Percentiles rank a stretch among this genome's conserved stretches.
phyloP scores from a whole-genome alignment of 2,888 invertebrate genomes.

The Cremastinae sp. region DNA sequence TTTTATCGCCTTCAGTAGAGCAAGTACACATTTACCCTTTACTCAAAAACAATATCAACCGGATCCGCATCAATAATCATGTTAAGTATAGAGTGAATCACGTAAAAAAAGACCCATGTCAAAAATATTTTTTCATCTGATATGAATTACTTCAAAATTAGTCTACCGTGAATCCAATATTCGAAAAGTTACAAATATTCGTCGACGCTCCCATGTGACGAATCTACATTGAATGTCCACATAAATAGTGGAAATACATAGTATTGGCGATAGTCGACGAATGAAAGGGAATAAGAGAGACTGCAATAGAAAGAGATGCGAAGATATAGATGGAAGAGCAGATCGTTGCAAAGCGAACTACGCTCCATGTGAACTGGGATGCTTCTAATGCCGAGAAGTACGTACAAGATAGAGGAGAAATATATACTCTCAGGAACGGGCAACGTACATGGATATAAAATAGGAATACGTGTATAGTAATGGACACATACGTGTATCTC shows the following conservation, averaged over 20 bases:
- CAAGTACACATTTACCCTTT: too few relatives aligned
- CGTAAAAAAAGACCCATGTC: too few relatives aligned
- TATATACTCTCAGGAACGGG: slow-evolving; percentile 69
- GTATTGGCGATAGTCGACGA: slow-evolving; percentile 46
- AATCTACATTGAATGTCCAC: background rate
- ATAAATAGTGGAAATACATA: slow-evolving; percentile 42
- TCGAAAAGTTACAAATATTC: background rate
- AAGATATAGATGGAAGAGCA: slow-evolving; percentile 41
- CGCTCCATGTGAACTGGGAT: slow-evolving; percentile 48
- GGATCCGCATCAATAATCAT: too few relatives aligned
- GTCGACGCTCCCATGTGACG: background rate
- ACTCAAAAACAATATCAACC: too few relatives aligned
- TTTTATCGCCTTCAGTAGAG: too few relatives aligned
- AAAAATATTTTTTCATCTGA: too few relatives aligned
- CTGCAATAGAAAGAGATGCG: slow-evolving; percentile 24
- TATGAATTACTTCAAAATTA: too few relatives aligned
- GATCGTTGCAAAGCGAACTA: slow-evolving; percentile 30
- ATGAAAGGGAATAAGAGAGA: background rate
- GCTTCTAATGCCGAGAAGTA: slow-evolving; percentile 65
- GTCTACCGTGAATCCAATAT: too few relatives aligned
- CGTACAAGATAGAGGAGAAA: slow-evolving; percentile 66
- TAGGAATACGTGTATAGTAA: slow-evolving; percentile 1
- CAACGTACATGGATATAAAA: slow-evolving; percentile 65
- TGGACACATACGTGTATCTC: slow-evolving; percentile 66
- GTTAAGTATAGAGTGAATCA: too few relatives aligned